Conservation (phyloP, 2,888 invertebrate species). For the Iselma pallidipennis region DNA sequence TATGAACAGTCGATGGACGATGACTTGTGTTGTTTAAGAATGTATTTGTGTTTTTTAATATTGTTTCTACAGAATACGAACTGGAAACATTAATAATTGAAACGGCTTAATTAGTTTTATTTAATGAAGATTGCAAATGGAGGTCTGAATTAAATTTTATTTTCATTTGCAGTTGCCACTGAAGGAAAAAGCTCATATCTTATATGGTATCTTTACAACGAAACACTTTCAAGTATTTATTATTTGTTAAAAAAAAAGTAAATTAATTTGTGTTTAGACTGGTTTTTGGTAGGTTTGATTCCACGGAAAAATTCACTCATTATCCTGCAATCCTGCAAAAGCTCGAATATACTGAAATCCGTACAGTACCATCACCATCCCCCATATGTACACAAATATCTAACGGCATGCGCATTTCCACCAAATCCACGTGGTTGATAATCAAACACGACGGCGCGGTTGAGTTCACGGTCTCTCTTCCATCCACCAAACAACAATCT, state of each 20-base stretch:
- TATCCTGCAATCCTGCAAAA: no score
- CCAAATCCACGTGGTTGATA: slow-evolving; percentile 35
- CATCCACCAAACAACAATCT: slow-evolving; percentile 1
- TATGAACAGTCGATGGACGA: slow-evolving; percentile 7
- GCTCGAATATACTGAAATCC: no score
- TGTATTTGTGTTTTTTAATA: background rate
- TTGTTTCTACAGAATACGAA: slow-evolving; percentile 6
- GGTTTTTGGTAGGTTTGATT: no score
- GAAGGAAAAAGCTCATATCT: background rate
- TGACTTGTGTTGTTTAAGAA: background rate
- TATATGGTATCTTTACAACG: no score
- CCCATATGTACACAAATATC: slow-evolving; percentile 10
- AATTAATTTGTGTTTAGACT: no score
- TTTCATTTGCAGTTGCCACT: background rate
- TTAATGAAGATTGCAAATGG: background rate
- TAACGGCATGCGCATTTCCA: slow-evolving; percentile 28
- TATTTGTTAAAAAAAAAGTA: background rate
- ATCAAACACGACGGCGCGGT: slow-evolving; percentile 22
- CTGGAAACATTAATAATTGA: slow-evolving; percentile 14
- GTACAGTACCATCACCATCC: slow-evolving; percentile 9
- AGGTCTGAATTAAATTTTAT: slow-evolving; percentile 1
- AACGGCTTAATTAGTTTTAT: slow-evolving; percentile 13
- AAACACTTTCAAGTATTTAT: background rate
- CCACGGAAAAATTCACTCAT: no score
- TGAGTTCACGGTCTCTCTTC: background rate